Evolutionary conservation across 2,113 vertebrate genomes (phyloP), one percentile per base, ranked within the genome.

Genomic region (Cottus gobio): DNA sequence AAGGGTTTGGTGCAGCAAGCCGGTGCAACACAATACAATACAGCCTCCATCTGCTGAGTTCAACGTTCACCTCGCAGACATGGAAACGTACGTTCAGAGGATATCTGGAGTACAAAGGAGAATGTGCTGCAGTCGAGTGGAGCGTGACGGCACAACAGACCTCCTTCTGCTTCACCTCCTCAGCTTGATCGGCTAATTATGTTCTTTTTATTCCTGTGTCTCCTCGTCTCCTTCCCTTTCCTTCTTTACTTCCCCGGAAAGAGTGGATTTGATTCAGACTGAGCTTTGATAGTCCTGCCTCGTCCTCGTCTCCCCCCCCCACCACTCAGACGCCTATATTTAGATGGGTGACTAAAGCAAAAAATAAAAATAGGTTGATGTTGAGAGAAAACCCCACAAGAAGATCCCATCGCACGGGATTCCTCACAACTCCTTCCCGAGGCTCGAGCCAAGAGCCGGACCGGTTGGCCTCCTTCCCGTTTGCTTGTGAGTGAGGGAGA

Each of bases 311-410:
- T 62, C 46, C 39, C 26, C 42, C 54, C 42, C 13, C 50, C 6
- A 2, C 74, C 37, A 67, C 64, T 42, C 64, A 61, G 36, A 28
- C 44, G 44, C 5, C 78, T 92, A 89, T 87, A 90, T 90, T 91
- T 90, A 90, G 82, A 86, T n/a, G 46, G 74, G 74, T 89, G 86
- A 88, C 87, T 87, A 86, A 87, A 82, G 71, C 46, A 79, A 87
- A 82, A 87, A 93, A 13, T 2, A 42, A 42, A 12, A 92, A 88
- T 90, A 83, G 90, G 91, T 93, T 85, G 78, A 84, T 88, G 80
- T 78, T 90, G 85, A 83, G 84, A 90, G 82, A 13, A 87, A 46
- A 65, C n/a, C n/a, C n/a, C 74, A 65, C 78, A 18, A 69, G 74
- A 83, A 79, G 70, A 80, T 79, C 69, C 61, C 77, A 75, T 76